Conservation (phyloP, 1,140 invertebrate genomes). For the Microplitis mediator region DNA sequence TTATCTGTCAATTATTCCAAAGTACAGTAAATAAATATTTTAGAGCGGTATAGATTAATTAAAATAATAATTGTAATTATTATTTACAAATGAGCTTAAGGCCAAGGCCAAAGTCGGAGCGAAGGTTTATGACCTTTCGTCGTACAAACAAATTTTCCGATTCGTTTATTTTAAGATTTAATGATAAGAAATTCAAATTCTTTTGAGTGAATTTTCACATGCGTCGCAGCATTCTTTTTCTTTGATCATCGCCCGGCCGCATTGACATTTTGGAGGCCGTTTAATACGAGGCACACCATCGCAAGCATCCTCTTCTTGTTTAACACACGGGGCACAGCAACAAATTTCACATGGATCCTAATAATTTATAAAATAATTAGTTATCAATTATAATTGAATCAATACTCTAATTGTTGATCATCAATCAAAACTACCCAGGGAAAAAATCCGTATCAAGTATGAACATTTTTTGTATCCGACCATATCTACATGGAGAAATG, state of each 20-base stretch:
- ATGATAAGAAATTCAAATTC: neutral
- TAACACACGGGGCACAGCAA: no score
- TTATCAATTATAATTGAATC: no score
- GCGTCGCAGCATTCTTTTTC: neutral
- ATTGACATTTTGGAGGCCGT: neutral
- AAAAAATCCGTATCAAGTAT: no score
- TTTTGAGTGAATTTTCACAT: neutral
- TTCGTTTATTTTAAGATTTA: no score
- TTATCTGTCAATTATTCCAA: no score
- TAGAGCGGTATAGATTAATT: neutral
- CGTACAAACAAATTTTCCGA: neutral
- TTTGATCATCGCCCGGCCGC: neutral
- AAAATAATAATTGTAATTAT: neutral
- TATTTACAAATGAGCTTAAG: neutral
- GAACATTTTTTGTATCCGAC: no score
- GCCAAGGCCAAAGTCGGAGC: neutral
- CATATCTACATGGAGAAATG: no score
- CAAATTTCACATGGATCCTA: slow-evolving; percentile 6
- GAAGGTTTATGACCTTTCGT: neutral
- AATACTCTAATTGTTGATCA: no score
- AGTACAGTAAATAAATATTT: no score
- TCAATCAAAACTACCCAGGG: no score
- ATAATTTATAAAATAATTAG: no score
- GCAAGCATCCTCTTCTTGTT: neutral
- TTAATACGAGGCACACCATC: neutral